Evolutionary conservation across 2,888 invertebrate species (phyloP).

Genomic region (Lithophane socia): DNA sequence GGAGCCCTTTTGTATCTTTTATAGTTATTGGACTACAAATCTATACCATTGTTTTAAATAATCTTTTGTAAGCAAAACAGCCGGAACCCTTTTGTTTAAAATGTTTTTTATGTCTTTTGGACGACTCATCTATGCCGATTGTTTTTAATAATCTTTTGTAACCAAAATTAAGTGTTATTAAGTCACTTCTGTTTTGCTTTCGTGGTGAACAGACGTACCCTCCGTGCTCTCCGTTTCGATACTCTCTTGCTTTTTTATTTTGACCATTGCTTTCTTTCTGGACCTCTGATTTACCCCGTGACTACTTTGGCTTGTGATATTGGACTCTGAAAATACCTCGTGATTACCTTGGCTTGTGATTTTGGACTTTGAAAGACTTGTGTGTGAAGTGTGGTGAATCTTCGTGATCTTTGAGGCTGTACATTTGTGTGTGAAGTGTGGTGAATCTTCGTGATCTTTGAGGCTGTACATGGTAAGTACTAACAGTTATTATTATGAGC

Average conservation of each 20-base stretch:
- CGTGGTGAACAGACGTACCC: background rate
- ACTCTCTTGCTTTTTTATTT: background rate
- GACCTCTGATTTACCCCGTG: conserved; percentile 9
- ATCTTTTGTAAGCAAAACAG: too few relatives aligned
- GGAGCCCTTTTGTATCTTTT: too few relatives aligned
- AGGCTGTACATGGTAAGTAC: background rate
- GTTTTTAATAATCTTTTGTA: background rate
- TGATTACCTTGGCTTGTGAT: background rate
- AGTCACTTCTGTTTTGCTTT: conserved; percentile 16
- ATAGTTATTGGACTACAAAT: too few relatives aligned
- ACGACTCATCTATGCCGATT: too few relatives aligned
- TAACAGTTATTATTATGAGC: too few relatives aligned
- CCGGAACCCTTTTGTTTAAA: too few relatives aligned
- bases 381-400: too few relatives aligned
- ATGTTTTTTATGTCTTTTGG: too few relatives aligned
- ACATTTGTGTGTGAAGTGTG: too few relatives aligned
- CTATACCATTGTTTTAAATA: too few relatives aligned
- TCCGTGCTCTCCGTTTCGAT: background rate
- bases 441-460: background rate
- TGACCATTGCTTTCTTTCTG: conserved; percentile 11
- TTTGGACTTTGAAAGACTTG: background rate
- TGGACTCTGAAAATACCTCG: background rate
- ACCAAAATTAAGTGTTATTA: too few relatives aligned
- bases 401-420: too few relatives aligned
- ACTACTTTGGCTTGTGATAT: background rate